phyloP scores from a whole-genome alignment of 37 sponge, comb jelly and placozoan genomes.

The Haliclona indistincta region DNA sequence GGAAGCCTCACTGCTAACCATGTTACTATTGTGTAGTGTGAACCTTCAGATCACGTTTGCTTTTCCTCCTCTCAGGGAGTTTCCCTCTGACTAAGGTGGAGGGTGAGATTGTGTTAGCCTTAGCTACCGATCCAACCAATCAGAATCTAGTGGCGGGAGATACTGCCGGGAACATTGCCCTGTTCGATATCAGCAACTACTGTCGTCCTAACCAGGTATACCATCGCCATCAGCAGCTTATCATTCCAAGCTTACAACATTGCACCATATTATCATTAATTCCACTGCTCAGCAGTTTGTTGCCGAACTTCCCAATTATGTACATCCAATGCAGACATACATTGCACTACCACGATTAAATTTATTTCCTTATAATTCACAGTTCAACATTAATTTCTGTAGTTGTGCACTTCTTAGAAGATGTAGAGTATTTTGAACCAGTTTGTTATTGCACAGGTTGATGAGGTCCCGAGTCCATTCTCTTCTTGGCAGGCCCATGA shows the following conservation, averaged over 20 bases:
- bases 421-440: background rate
- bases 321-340: too few species aligned
- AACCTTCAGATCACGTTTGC: background rate
- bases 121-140: conserved; percentile 76
- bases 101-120: conserved; percentile 82
- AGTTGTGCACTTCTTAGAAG: too few species aligned
- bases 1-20: too few species aligned
- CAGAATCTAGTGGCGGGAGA: conserved; percentile 84
- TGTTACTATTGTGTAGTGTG: too few species aligned
- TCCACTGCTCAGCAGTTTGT: too few species aligned
- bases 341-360: too few species aligned
- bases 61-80: conserved; percentile 51
- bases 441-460: background rate
- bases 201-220: background rate
- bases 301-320: too few species aligned
- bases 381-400: too few species aligned
- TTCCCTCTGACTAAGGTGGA: conserved; percentile 71
- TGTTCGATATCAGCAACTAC: conserved; percentile 80
- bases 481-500: conserved; percentile 76
- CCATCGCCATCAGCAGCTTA: background rate
- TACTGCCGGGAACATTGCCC: conserved; percentile 77
- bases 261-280: too few species aligned
- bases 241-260: too few species aligned
- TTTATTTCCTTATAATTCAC: background rate
- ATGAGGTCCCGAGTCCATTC: background rate